Evolutionary conservation across 2,797 vertebrate genomes (phyloP).

Genomic region (Netta rufina): DNA sequence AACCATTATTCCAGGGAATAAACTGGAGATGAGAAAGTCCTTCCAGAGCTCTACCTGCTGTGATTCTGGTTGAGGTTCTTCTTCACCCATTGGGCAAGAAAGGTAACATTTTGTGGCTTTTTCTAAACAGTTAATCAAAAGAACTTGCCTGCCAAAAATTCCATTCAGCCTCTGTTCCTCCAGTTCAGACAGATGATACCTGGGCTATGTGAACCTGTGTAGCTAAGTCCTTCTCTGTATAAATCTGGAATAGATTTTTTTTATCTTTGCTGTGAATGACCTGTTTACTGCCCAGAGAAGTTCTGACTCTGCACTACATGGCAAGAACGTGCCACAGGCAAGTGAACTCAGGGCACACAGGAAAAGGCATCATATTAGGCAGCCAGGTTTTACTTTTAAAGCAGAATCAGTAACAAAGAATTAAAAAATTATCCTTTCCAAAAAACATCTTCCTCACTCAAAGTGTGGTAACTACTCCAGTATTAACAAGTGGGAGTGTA

Average conservation of each 20-base stretch:
- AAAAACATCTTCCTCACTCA: neutral
- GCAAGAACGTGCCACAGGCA: neutral
- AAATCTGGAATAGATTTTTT: neutral
- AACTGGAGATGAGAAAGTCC: neutral
- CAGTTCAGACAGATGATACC: neutral
- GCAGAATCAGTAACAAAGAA: neutral
- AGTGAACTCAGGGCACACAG: neutral
- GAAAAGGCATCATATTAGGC: neutral
- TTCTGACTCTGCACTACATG: neutral
- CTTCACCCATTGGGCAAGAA: neutral
- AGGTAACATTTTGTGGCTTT: neutral
- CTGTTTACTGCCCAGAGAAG: neutral
- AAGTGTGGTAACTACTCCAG: neutral
- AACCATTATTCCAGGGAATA: neutral
- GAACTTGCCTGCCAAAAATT: neutral
- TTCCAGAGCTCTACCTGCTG: neutral
- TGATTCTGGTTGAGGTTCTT: neutral
- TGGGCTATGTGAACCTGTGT: neutral
- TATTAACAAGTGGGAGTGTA: neutral
- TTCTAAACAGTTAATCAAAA: neutral
- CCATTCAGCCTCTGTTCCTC: neutral
- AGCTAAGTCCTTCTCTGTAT: neutral
- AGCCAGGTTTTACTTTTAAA: neutral
- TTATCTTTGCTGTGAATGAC: neutral
- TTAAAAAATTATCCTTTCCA: neutral